phyloP scores from a whole-genome alignment of 2,113 vertebrate species.

The Dicentrarchus labrax region DNA sequence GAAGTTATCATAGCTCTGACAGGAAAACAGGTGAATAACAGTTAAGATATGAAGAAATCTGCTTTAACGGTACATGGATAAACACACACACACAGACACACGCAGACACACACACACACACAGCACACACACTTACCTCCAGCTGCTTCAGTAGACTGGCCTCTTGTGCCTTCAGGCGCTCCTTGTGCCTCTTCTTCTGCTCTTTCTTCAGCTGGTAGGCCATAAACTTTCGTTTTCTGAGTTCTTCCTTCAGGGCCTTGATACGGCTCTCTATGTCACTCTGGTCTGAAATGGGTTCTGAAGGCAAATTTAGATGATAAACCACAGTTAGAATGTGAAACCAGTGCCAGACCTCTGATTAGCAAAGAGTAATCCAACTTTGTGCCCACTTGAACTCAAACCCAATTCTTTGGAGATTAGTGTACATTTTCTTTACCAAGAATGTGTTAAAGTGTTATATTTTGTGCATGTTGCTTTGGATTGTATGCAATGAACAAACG shows the following conservation, averaged over 20 bases:
- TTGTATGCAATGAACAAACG: conserved; percentile 38
- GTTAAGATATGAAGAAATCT: background rate
- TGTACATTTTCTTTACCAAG: conserved; percentile 63
- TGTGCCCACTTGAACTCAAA: conserved; percentile 44
- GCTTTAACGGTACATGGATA: background rate
- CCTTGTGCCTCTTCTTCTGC: conserved; percentile 94
- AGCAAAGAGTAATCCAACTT: conserved; percentile 70
- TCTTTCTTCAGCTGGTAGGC: conserved; percentile 95
- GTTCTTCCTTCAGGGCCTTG: conserved; percentile 92
- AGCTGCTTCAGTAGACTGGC: conserved; percentile 94
- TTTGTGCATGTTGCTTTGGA: conserved; percentile 6
- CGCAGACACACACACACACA: background rate
- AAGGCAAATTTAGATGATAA: conserved; percentile 62
- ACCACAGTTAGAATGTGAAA: conserved; percentile 66
- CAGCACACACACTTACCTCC: conserved; percentile 85
- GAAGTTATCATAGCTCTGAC: conserved; percentile 93
- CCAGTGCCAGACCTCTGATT: conserved; percentile 61
- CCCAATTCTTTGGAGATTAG: conserved; percentile 62
- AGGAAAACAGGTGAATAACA: background rate
- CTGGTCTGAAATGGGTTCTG: conserved; percentile 95
- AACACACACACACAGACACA: background rate
- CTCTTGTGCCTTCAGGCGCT: conserved; percentile 95
- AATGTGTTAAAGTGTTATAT: conserved; percentile 32
- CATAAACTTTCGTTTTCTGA: conserved; percentile 92
- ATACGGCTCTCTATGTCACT: conserved; percentile 96